Evolutionary conservation across 2,888 invertebrate genomes (phyloP).

Genomic region (Spicauda simplicius): DNA sequence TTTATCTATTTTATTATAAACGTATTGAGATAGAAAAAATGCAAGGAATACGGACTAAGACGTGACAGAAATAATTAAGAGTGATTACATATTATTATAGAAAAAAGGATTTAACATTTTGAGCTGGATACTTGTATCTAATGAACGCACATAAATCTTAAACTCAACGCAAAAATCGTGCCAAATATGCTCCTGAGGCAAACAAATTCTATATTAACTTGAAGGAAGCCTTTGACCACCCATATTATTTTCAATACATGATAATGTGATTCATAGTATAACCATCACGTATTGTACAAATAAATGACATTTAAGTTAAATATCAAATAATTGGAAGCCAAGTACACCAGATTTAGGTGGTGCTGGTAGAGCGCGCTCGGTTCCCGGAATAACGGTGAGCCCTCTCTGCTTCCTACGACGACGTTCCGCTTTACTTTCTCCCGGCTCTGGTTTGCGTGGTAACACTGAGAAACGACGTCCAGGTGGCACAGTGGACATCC

Average conservation of each 20-base stretch:
- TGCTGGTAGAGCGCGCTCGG: constrained; percentile 59
- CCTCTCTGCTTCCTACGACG: constrained; percentile 65
- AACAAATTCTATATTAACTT: too few species aligned
- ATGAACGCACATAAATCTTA: too few species aligned
- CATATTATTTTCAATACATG: too few species aligned
- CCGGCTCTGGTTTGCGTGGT: constrained; percentile 59
- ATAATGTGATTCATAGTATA: too few species aligned
- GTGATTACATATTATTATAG: too few species aligned
- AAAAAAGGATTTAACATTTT: too few species aligned
- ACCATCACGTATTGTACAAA: not conserved
- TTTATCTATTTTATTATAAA: not conserved
- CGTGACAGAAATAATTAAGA: not conserved
- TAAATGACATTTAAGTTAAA: constrained; percentile 52
- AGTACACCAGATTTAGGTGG: constrained; percentile 61
- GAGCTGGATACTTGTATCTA: too few species aligned
- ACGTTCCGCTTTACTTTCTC: constrained; percentile 57
- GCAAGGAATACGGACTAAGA: not conserved
- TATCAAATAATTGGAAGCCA: constrained; percentile 72
- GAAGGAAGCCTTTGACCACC: too few species aligned
- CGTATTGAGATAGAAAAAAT: not conserved
- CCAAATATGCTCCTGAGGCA: too few species aligned
- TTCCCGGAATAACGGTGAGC: constrained; percentile 70
- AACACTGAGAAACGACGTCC: constrained; percentile 72
- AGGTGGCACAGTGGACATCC: constrained; percentile 69
- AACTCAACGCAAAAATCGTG: too few species aligned